Conservation (phyloP, 2,888 invertebrate genomes). For the Barypeithes pellucidus region DNA sequence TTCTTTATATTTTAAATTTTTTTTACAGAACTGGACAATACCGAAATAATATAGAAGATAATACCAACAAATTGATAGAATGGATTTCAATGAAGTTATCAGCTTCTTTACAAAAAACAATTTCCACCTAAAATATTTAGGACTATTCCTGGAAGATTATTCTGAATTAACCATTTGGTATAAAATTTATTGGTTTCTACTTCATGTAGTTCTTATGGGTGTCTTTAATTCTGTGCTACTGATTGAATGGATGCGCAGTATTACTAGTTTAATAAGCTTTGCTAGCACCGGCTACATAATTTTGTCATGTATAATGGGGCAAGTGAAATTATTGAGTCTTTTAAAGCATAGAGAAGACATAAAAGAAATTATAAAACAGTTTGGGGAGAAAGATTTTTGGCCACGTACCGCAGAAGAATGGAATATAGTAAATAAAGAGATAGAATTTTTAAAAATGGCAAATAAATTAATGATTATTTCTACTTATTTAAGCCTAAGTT, state of each 20-base stretch:
- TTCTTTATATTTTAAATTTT: too few species aligned
- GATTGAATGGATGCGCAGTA: constrained; percentile 13
- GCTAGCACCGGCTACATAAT: constrained; percentile 19
- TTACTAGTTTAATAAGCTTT: constrained; percentile 16
- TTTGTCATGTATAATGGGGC: constrained; percentile 3
- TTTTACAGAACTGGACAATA: too few species aligned
- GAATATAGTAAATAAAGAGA: background rate
- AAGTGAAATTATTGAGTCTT: constrained; percentile 9
- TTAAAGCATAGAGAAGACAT: background rate
- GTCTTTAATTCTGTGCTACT: background rate
- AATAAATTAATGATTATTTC: background rate
- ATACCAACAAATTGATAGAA: too few species aligned
- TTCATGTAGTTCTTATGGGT: constrained; percentile 3
- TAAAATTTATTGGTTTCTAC: constrained; percentile 1
- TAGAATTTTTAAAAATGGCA: background rate
- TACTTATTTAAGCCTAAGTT: background rate
- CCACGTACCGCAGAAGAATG: constrained; percentile 10
- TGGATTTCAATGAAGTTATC: too few species aligned
- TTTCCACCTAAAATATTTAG: constrained; percentile 4
- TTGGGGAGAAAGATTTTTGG: constrained; percentile 4
- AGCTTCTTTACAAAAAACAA: background rate
- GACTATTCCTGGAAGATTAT: background rate
- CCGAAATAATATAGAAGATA: too few species aligned
- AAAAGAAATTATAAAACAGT: background rate
- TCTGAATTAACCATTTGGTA: background rate